Evolutionary conservation across 1,140 invertebrate species (phyloP).

Genomic region (Neocloeon triangulifer): DNA sequence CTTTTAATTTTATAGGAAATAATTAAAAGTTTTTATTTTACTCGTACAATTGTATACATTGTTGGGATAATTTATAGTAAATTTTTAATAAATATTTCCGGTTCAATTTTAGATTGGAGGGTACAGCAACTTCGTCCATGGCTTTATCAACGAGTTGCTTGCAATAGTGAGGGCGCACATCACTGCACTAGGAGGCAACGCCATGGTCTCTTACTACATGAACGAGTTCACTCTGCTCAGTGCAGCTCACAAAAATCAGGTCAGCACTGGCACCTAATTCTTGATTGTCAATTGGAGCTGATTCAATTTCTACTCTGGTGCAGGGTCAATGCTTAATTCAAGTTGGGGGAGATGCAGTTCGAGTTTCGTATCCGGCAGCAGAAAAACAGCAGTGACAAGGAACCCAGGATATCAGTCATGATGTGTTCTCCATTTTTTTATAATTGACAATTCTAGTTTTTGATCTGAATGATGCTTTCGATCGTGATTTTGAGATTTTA

Average conservation of each 20-base stretch:
- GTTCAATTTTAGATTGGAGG: conserved; percentile 41
- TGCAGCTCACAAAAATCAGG: conserved; percentile 92
- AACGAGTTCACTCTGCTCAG: conserved; percentile 72
- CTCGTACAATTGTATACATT: too few species aligned
- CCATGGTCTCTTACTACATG: conserved; percentile 82
- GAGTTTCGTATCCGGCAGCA: conserved; percentile 27
- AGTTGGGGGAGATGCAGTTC: conserved; percentile 81
- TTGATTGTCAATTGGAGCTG: too few species aligned
- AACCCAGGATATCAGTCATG: not conserved
- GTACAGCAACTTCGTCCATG: conserved; percentile 79
- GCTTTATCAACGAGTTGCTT: conserved; percentile 74
- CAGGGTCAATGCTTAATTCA: conserved; percentile 85
- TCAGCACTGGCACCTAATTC: conserved; percentile 21
- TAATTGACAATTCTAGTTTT: too few species aligned
- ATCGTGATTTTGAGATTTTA: not conserved
- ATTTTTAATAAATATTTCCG: not conserved
- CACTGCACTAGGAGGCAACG: conserved; percentile 82
- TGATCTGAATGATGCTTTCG: too few species aligned
- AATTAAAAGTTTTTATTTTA: too few species aligned
- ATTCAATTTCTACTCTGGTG: conserved; percentile 13
- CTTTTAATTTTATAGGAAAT: conserved; percentile 4
- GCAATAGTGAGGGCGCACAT: conserved; percentile 84
- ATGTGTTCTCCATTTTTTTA: not conserved
- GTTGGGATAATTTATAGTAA: too few species aligned
- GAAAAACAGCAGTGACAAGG: conserved; percentile 1